These are phyloP conservation scores for Cepphus grylle DNA, from an alignment of 2,113 vertebrate species.

Conservation along the genomic window DNA sequence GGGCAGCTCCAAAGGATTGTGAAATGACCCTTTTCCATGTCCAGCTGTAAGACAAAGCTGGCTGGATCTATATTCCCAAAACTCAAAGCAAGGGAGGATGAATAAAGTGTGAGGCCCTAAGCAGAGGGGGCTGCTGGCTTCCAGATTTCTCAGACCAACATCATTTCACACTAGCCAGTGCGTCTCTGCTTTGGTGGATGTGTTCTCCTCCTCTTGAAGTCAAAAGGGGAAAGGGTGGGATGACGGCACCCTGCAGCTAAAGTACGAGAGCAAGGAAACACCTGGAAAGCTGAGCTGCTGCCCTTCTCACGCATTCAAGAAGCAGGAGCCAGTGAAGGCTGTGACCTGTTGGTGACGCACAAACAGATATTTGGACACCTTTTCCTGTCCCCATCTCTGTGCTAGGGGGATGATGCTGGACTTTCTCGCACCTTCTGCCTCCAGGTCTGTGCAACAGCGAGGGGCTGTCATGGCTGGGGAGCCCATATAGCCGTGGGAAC, in stretches of 20 bases:
- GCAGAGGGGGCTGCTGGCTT: not conserved
- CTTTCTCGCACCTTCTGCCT: not conserved
- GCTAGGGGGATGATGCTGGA: not conserved
- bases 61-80: conserved; percentile 24
- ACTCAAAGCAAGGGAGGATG: not conserved
- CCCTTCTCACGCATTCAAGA: not conserved
- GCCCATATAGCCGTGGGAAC: not conserved
- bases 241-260: not conserved
- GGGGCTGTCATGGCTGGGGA: not conserved
- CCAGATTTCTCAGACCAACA: not conserved
- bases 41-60: conserved; percentile 34
- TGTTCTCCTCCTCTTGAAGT: not conserved
- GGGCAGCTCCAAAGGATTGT: conserved; percentile 10
- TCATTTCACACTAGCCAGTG: not conserved
- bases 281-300: not conserved
- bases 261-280: not conserved
- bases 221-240: not conserved
- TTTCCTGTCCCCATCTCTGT: not conserved
- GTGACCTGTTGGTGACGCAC: not conserved
- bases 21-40: conserved; percentile 23
- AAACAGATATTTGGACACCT: not conserved
- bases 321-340: not conserved
- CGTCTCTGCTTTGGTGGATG: not conserved
- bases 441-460: not conserved
- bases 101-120: not conserved